phyloP scores from a whole-genome alignment of 2,113 vertebrate species.

The Engraulis encrasicolus region DNA sequence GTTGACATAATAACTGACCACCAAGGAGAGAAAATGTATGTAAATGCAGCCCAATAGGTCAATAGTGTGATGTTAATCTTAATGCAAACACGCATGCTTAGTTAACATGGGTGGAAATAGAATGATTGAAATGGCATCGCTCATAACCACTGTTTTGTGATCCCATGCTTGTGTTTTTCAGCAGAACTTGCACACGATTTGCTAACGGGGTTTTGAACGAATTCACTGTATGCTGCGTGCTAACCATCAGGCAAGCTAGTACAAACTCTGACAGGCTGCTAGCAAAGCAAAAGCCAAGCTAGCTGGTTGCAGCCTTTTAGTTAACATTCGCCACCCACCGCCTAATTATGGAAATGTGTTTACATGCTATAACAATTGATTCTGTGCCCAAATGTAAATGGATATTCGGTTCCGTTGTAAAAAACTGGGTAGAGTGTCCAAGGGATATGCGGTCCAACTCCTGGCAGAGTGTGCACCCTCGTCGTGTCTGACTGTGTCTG shows the following conservation, averaged over 20 bases:
- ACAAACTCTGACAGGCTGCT: conserved; percentile 15
- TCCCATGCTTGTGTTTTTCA: neutral
- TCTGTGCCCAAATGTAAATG: neutral
- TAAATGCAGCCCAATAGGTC: neutral
- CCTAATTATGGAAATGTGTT: neutral
- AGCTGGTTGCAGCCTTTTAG: neutral
- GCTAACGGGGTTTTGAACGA: neutral
- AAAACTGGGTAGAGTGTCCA: neutral
- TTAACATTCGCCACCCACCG: neutral
- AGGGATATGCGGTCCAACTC: neutral
- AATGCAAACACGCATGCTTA: neutral
- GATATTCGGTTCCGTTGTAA: neutral
- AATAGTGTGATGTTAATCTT: neutral
- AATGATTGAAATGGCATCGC: neutral
- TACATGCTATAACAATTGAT: neutral
- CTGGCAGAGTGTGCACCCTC: neutral
- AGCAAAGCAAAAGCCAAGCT: conserved; percentile 9
- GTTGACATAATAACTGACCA: neutral
- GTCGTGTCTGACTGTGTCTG: neutral
- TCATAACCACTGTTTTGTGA: neutral
- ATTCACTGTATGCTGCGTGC: neutral
- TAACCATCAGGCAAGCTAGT: neutral
- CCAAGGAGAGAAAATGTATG: neutral
- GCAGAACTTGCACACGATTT: neutral
- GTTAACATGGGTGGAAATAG: conserved; percentile 37